These are phyloP conservation scores for Ditula angustiorana DNA, from an alignment of 2,888 invertebrate species.

Conservation along the genomic window DNA sequence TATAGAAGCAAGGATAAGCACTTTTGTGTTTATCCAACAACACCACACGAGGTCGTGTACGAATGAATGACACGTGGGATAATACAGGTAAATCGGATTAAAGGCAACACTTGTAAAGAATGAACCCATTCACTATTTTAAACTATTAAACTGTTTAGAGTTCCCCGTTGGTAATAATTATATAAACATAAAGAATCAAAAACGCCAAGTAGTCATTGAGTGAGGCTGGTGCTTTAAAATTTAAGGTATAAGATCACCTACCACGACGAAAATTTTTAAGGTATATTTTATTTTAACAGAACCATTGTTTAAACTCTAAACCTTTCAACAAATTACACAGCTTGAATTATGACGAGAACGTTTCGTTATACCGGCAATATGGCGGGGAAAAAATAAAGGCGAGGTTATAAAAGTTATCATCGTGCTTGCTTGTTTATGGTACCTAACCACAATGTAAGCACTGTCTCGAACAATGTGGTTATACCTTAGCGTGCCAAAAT, in stretches of 20 bases:
- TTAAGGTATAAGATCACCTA: not conserved
- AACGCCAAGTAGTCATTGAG: too few relatives aligned
- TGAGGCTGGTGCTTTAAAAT: too few relatives aligned
- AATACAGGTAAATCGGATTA: slow-evolving; percentile 70
- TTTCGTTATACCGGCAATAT: slow-evolving; percentile 49
- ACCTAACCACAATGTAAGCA: slow-evolving; percentile 48
- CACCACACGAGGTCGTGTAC: slow-evolving; percentile 30
- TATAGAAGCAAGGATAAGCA: slow-evolving; percentile 30
- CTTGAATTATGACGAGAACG: slow-evolving; percentile 16
- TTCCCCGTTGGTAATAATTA: too few relatives aligned
- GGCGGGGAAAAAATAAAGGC: slow-evolving; percentile 49
- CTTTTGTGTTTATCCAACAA: slow-evolving; percentile 29
- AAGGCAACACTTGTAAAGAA: slow-evolving; percentile 59
- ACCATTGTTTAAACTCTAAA: slow-evolving; percentile 20
- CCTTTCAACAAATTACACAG: slow-evolving; percentile 27
- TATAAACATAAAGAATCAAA: too few relatives aligned
- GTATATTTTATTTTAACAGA: slow-evolving; percentile 13
- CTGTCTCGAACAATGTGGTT: not conserved
- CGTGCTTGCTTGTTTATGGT: slow-evolving; percentile 42
- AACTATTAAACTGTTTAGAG: not conserved
- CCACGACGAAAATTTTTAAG: slow-evolving; percentile 25
- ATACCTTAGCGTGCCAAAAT: not conserved
- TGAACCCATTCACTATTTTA: slow-evolving; percentile 45
- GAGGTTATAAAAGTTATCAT: slow-evolving; percentile 49
- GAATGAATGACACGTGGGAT: slow-evolving; percentile 58